phyloP scores from a whole-genome alignment of 2,797 vertebrate genomes.

The Myripristis jacobus region DNA sequence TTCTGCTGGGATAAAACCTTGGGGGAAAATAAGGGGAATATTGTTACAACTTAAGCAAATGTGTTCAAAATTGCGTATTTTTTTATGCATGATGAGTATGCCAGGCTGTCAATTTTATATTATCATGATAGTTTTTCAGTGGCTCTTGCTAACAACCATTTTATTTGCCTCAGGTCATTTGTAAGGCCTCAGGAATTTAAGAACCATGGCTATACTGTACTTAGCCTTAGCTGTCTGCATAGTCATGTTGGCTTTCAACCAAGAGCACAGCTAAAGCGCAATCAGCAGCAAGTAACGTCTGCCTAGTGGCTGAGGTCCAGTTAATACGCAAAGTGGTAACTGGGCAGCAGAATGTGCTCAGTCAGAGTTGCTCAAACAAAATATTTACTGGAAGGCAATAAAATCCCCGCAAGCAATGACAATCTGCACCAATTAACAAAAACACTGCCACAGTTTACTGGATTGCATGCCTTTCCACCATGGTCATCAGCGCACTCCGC shows the following conservation, averaged over 20 bases:
- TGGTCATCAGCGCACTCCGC: constrained; percentile 42
- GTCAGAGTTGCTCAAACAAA: constrained; percentile 63
- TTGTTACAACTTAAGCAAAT: constrained; percentile 8
- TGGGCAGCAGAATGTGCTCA: constrained; percentile 59
- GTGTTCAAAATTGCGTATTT: neutral
- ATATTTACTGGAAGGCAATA: constrained; percentile 74
- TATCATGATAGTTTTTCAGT: neutral
- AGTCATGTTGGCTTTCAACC: constrained; percentile 26
- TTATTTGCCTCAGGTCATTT: neutral
- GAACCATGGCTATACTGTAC: neutral
- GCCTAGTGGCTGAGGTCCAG: constrained; percentile 58
- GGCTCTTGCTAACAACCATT: neutral
- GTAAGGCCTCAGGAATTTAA: neutral
- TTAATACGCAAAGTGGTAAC: constrained; percentile 63
- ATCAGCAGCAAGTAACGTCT: constrained; percentile 34
- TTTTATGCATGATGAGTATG: neutral
- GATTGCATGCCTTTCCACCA: constrained; percentile 29
- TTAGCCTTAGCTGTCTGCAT: constrained; percentile 1
- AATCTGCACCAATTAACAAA: constrained; percentile 40
- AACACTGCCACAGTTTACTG: constrained; percentile 54
- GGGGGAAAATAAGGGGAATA: neutral
- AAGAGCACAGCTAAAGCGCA: constrained; percentile 27
- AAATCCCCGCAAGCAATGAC: constrained; percentile 36
- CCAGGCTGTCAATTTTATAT: neutral
- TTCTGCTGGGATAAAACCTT: neutral